Evolutionary conservation across 1,140 invertebrate genomes (phyloP), one percentile per base, ranked within the genome.

Genomic region (Drosophila nasuta): DNA sequence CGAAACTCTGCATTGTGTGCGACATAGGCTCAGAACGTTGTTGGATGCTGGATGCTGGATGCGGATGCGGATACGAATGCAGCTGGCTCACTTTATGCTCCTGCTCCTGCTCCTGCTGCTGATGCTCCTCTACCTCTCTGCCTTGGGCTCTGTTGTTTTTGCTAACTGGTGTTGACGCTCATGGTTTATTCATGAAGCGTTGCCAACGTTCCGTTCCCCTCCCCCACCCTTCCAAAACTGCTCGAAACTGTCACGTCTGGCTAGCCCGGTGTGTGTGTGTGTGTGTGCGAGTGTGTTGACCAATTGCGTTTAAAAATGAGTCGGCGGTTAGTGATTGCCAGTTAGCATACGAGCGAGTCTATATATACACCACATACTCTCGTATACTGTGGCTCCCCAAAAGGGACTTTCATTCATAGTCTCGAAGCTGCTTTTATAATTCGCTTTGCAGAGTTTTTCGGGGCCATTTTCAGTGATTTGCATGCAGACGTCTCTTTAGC

Each of bases 141-240:
- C 52, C 63, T 15, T 54, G 25, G 63, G 11, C 48, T 71, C 54
- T 76, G 63, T 77, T 79, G 75, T 78, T 75, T 80, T 80, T 74
- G 75, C 66, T 78, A 79, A 79, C 76, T 81, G 76, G 65, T 66
- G 76, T 71, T 81, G 66, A 60, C 66, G 79, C 67, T 81, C 79
- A 81, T 81, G 76, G 62, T 75, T 79, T 81, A 81, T 81, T 81
- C 79, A 81, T 81, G 67, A 81, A 71, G 59, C 75, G 68, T 72
- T 51, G 33, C 56, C 15, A 10, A 30, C 1, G 20, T 25, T 25
- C 46, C 46, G 48, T 30, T 13, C 17, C 41, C 1, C 70, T 66
- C 11, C 17, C 60, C 17, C 5, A 6, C 1, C 45, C 25, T 20
- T n/a, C 28, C 17, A 11, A 4, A 11, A 30, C 51, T 30, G 33